Percentiles rank a stretch among this genome's conserved stretches.
phyloP scores from a whole-genome alignment of 2,113 vertebrate species.

The Neomonachus schauinslandi region DNA sequence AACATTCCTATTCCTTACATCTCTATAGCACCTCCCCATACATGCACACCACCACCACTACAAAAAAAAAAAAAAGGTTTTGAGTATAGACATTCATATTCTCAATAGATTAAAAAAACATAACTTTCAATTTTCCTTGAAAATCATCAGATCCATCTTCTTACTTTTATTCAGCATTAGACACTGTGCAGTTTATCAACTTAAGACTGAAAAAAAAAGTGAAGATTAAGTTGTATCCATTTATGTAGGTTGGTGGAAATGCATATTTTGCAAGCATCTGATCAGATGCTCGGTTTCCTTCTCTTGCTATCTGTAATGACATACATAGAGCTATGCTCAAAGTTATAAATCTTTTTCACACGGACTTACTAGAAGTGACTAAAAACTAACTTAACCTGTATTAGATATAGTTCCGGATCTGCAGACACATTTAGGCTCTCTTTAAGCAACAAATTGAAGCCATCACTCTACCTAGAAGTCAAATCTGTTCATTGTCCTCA shows the following conservation, averaged over 20 bases:
- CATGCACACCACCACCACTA: background rate
- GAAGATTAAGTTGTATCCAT: background rate
- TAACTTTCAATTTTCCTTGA: constrained; percentile 54
- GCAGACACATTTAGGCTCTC: constrained; percentile 70
- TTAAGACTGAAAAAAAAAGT: background rate
- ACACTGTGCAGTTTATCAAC: constrained; percentile 51
- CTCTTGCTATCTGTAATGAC: constrained; percentile 53
- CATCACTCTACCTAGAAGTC: background rate
- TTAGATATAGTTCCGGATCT: constrained; percentile 71
- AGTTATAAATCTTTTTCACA: constrained; percentile 60
- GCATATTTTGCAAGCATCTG: constrained; percentile 12
- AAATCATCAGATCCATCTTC: constrained; percentile 53
- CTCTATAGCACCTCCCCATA: background rate
- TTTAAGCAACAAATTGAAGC: constrained; percentile 74
- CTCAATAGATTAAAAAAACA: constrained; percentile 51
- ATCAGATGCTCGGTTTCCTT: constrained; percentile 51
- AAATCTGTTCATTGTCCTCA: constrained; percentile 55
- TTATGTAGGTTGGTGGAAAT: background rate
- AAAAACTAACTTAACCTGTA: constrained; percentile 72
- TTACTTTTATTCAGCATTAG: constrained; percentile 51
- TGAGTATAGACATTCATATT: background rate
- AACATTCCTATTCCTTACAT: background rate
- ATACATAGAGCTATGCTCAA: background rate
- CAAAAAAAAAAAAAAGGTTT: background rate
- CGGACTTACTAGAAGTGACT: constrained; percentile 58